Base-by-base conservation (phyloP, 2,797 vertebrate species). In the Galaxias olidus region DNA sequence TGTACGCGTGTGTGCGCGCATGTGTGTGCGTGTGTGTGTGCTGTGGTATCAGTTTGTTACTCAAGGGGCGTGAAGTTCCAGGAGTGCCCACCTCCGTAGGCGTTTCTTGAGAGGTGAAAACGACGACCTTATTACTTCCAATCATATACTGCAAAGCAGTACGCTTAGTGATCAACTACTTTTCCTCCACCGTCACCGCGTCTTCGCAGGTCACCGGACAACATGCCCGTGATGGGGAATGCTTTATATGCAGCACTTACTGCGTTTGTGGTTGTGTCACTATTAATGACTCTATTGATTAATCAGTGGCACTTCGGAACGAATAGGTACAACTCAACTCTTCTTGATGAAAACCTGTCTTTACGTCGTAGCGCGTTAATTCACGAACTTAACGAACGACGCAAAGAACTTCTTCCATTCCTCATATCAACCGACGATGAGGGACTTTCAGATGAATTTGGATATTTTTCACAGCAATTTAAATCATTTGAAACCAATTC, bases 51-150 rank as follows among this genome's bases (percentile, higher is more conserved):
- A 20, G 15, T 7, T n/a, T 1, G 15, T 14, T 9, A 46, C 9
- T 45, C 4, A 14, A 68, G 50, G 79, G 82, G 87, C 88, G 86
- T 89, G 79, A 80, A 78, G 82, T 89, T 87, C 84, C 86, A 58
- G 63, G 78, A 86, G 84, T 85, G 88, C 84, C 88, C 88, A 85
- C 89, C 88, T 84, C 87, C 58, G 75, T 77, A 87, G 90, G 90
- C 88, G 89, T 89, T 80, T 65, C 86, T 77, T 42, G 63, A 80
- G 75, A 83, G 84, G 80, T 73, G 84, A 77, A 83, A 78, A 79
- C 80, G 50, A 75, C 81, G 69, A 82, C 75, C 72, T 17, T 78
- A 75, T 69, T 74, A 8, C 66, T 63, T 72, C 75, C n/a, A 15
- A 43, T 17, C 9, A 4, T 1, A 8, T 11, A 10, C 2, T 41